A percentile compares a stretch with the other conserved stretches of the same genome.
phyloP scores from a whole-genome alignment of 2,888 invertebrate genomes.

The Enchytraeus crypticus region DNA sequence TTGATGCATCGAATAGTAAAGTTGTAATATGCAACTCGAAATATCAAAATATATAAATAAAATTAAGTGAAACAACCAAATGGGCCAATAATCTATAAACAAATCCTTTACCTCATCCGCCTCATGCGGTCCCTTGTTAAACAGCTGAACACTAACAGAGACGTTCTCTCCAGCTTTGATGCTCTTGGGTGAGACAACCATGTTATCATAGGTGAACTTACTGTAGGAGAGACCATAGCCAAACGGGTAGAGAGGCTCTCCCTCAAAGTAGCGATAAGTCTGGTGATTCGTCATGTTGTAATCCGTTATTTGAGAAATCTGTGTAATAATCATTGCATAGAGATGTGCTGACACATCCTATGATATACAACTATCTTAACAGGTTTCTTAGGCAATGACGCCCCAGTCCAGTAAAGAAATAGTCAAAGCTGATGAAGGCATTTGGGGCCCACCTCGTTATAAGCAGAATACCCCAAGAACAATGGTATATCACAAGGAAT shows the following conservation, averaged over 20 bases:
- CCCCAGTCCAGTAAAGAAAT: too few relatives aligned
- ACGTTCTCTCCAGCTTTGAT: slow-evolving; percentile 29
- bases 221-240: slow-evolving; percentile 30
- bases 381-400: too few relatives aligned
- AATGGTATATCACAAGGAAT: too few relatives aligned
- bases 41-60: too few relatives aligned
- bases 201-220: slow-evolving; percentile 20
- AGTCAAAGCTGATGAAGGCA: too few relatives aligned
- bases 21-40: too few relatives aligned
- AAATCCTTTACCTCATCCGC: slow-evolving; percentile 36
- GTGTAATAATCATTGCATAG: slow-evolving; percentile 10
- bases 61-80: too few relatives aligned
- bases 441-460: too few relatives aligned
- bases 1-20: too few relatives aligned
- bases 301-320: slow-evolving; percentile 27
- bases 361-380: too few relatives aligned
- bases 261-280: slow-evolving; percentile 40
- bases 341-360: too few relatives aligned
- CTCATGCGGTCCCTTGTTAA: slow-evolving; percentile 33
- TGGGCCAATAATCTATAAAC: neutral
- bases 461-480: too few relatives aligned
- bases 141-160: slow-evolving; percentile 28
- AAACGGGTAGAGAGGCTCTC: slow-evolving; percentile 35
- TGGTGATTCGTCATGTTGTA: slow-evolving; percentile 34
- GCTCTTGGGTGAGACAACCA: slow-evolving; percentile 12